phyloP scores from a whole-genome alignment of 2,888 invertebrate species.

The Calameuta idolon region DNA sequence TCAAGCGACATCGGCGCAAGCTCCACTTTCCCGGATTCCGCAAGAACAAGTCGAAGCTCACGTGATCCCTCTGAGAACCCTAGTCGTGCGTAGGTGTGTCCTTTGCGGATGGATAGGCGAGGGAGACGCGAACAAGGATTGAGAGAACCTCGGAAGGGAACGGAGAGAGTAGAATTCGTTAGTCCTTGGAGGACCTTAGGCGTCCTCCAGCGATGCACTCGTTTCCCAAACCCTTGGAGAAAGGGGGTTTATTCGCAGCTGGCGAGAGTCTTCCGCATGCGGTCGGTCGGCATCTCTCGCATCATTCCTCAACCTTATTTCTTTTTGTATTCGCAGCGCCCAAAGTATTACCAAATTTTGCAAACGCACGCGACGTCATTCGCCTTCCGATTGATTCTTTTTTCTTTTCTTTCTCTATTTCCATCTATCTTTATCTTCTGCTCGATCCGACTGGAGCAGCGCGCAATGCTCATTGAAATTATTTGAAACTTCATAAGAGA shows the following conservation, averaged over 20 bases:
- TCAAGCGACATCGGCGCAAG: constrained; percentile 73
- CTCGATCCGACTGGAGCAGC: no score
- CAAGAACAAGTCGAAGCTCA: constrained; percentile 69
- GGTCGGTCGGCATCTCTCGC: not conserved
- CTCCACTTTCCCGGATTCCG: constrained; percentile 75
- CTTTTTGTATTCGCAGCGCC: not conserved
- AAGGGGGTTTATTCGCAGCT: not conserved
- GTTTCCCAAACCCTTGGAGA: no score
- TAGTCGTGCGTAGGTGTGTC: not conserved
- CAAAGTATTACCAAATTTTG: not conserved
- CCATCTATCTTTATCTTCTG: no score
- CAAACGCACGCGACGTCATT: no score
- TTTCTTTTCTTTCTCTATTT: no score
- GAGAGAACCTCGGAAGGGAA: not conserved
- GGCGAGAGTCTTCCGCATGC: not conserved
- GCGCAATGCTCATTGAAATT: not conserved
- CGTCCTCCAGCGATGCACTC: no score
- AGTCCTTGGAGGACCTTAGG: no score
- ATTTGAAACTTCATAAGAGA: not conserved
- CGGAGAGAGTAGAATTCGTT: no score
- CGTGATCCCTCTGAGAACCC: constrained; percentile 47
- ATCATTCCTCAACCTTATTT: not conserved
- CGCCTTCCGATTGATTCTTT: no score
- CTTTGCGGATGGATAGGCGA: not conserved
- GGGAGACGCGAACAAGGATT: not conserved